phyloP scores from a whole-genome alignment of 2,888 invertebrate genomes.

The Andrena dorsata region DNA sequence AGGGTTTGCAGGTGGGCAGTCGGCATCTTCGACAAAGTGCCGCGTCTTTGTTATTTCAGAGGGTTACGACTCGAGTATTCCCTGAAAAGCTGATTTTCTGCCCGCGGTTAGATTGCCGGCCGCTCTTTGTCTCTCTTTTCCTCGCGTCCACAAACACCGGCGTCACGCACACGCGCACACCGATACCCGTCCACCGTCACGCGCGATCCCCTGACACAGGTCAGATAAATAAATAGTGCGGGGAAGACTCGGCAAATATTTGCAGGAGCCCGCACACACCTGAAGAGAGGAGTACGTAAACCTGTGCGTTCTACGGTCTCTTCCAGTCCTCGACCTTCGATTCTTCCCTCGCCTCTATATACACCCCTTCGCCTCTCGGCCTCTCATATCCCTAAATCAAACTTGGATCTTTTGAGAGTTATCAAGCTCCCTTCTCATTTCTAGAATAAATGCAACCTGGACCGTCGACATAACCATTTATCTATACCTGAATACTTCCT shows the following conservation, averaged over 20 bases:
- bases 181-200: conserved; percentile 43
- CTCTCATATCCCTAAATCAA: background rate
- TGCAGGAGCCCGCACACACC: conserved; percentile 62
- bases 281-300: conserved; percentile 56
- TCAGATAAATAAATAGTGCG: conserved; percentile 77
- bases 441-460: no score
- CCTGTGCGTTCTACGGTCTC: conserved; percentile 21
- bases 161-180: conserved; percentile 29
- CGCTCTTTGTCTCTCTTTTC: conserved; percentile 40
- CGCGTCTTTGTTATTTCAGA: conserved; percentile 56
- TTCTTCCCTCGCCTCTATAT: conserved; percentile 7
- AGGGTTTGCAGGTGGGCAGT: conserved; percentile 44
- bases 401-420: no score
- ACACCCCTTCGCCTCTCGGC: background rate
- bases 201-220: conserved; percentile 64
- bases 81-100: conserved; percentile 64
- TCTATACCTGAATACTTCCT: no score
- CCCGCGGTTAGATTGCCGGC: conserved; percentile 50
- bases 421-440: no score
- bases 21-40: conserved; percentile 44
- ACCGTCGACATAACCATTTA: no score
- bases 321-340: conserved; percentile 53
- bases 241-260: conserved; percentile 75
- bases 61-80: conserved; percentile 58
- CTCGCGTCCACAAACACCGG: conserved; percentile 37